phyloP scores from a whole-genome alignment of 2,113 vertebrate genomes.

The Chunga burmeisteri region DNA sequence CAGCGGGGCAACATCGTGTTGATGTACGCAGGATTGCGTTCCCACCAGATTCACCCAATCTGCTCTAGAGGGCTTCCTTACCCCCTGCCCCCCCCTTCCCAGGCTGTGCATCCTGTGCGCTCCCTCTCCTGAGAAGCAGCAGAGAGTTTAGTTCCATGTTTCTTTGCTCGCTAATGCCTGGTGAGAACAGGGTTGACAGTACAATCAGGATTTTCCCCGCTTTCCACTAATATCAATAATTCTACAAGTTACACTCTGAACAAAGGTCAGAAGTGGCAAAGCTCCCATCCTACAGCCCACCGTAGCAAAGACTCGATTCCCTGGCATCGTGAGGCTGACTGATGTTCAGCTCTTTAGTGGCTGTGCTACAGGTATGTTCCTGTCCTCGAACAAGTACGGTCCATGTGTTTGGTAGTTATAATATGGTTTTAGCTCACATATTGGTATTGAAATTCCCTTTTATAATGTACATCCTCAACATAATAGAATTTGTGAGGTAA shows the following conservation, averaged over 20 bases:
- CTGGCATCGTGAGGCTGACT: background rate
- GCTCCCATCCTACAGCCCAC: background rate
- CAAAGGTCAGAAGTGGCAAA: fast-evolving
- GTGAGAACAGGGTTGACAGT: background rate
- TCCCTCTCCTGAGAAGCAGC: background rate
- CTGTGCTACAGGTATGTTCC: fast-evolving
- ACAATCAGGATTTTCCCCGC: background rate
- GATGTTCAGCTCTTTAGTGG: background rate
- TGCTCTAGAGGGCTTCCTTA: background rate
- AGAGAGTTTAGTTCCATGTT: background rate
- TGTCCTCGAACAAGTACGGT: background rate
- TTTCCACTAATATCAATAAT: background rate
- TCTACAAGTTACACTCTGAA: background rate
- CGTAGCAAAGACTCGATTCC: background rate
- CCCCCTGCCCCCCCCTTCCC: fast-evolving
- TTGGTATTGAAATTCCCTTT: background rate
- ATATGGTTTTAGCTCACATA: background rate
- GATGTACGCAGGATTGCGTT: background rate
- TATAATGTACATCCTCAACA: background rate
- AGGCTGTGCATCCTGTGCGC: background rate
- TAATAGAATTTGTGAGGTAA: background rate
- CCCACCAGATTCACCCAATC: background rate
- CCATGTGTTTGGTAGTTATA: fast-evolving
- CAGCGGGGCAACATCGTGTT: background rate
- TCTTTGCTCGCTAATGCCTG: background rate